These are phyloP conservation scores for Mus pahari DNA, from an alignment of 2,113 vertebrate genomes.

Conservation along the genomic window DNA sequence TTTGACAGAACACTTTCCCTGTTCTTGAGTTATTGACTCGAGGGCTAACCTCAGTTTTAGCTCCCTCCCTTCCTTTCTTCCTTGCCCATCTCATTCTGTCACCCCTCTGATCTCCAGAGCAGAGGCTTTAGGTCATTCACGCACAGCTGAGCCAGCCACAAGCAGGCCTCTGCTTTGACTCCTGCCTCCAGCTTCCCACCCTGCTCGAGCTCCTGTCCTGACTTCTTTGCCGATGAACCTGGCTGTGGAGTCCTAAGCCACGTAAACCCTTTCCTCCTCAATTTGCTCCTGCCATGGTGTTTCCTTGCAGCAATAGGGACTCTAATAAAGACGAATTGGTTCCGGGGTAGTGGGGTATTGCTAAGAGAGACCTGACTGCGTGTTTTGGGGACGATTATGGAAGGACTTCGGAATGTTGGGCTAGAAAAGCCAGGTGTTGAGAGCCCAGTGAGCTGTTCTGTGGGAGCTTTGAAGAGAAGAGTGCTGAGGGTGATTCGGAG, in stretches of 20 bases:
- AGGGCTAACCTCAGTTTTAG: neutral
- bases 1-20: neutral
- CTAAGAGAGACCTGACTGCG: neutral
- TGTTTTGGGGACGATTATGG: neutral
- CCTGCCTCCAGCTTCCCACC: neutral
- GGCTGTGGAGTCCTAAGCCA: neutral
- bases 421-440: neutral
- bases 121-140: neutral
- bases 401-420: neutral
- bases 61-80: neutral
- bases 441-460: neutral
- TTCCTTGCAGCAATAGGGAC: neutral
- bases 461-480: neutral
- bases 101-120: neutral
- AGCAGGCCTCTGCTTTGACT: neutral
- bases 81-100: neutral
- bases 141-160: neutral
- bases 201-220: neutral
- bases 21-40: neutral
- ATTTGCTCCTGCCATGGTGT: neutral
- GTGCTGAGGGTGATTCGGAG: neutral
- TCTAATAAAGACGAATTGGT: neutral
- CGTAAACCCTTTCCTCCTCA: neutral
- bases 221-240: neutral
- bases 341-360: neutral